Evolutionary conservation across 1,140 invertebrate species (phyloP), one percentile per base, ranked within the genome.

Genomic region (Coptotermes formosanus): DNA sequence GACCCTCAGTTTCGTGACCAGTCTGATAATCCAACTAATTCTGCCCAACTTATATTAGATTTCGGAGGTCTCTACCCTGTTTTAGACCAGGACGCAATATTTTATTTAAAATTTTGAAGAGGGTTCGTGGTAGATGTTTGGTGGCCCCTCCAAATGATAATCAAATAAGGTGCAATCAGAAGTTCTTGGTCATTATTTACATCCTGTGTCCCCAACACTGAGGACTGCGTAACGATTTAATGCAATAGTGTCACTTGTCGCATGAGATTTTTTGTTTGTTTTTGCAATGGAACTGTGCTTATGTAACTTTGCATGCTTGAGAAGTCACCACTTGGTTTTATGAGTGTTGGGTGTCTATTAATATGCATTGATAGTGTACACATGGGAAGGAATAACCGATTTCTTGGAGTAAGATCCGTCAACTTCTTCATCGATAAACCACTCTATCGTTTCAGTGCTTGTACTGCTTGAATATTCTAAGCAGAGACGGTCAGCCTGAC

Each of bases 131-230:
- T 14, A 30, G 64, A 55, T 12, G 52, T 55, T 55, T 55, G 14
- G 52, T 55, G 52, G 4, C n/a, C 64, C 25, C 64, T 75, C 25
- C 64, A 55, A 55, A 75, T 75, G 64, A 25, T 75, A 75, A 75
- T 75, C 64, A 30, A 75, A 75, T 75, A 75, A 75, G 64, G 64
- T 30, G 64, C 64, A 75, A 75, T 75, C 64, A 75, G 64, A 75
- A 75, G 64, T 75, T 75, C 64, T 75, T 75, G 64, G 64, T 75
- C 64, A 75, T 75, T 75, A 75, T 55, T 55, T 55, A 55, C 52
- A 55, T 55, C 52, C 52, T 55, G 52, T 55, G 52, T 21, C 19
- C 19, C 52, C 6, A 55, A 16, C 52, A 55, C 14, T 55, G 52
- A 55, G 52, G 52, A 16, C 52, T 55, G 19, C 21, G 19, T 55